Evolutionary conservation across 2,888 invertebrate species (phyloP).

Genomic region (Chymomyza procnemis): DNA sequence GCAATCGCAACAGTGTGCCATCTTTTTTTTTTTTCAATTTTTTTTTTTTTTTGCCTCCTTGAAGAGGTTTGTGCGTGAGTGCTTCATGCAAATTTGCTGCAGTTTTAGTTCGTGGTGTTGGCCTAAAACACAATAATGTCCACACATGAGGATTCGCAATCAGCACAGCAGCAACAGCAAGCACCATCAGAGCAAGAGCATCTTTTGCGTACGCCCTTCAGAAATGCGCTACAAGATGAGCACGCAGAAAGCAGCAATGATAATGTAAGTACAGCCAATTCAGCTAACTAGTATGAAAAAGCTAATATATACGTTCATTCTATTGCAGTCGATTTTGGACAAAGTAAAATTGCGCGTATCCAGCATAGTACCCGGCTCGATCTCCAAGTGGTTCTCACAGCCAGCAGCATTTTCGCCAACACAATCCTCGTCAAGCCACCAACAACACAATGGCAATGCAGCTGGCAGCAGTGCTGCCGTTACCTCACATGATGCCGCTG

Average conservation of each 20-base stretch:
- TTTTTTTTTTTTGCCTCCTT: background rate
- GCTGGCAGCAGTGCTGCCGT: conserved; percentile 16
- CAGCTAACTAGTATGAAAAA: background rate
- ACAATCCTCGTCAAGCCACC: conserved; percentile 6
- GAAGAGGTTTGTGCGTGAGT: conserved; percentile 22
- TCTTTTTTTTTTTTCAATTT: too few species aligned
- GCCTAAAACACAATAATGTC: conserved; percentile 60
- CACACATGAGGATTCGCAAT: conserved; percentile 49
- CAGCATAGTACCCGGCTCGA: conserved; percentile 74
- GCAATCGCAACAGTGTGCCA: conserved; percentile 56
- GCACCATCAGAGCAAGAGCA: conserved; percentile 12
- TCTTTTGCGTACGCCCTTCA: conserved; percentile 28
- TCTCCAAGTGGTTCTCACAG: conserved; percentile 77
- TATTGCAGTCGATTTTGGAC: conserved; percentile 76
- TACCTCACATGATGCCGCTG: conserved; percentile 7
- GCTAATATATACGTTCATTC: conserved; percentile 7
- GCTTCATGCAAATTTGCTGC: conserved; percentile 17
- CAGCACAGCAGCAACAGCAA: conserved; percentile 2
- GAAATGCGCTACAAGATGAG: conserved; percentile 24
- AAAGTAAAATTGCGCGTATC: conserved; percentile 76
- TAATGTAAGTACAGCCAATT: conserved; percentile 53
- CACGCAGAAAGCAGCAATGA: conserved; percentile 22
- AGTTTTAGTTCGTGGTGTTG: conserved; percentile 22
- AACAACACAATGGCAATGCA: conserved; percentile 2
- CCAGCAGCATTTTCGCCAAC: too few species aligned